Evolutionary conservation across 1,140 invertebrate genomes (phyloP).

Genomic region (Metaphire vulgaris): DNA sequence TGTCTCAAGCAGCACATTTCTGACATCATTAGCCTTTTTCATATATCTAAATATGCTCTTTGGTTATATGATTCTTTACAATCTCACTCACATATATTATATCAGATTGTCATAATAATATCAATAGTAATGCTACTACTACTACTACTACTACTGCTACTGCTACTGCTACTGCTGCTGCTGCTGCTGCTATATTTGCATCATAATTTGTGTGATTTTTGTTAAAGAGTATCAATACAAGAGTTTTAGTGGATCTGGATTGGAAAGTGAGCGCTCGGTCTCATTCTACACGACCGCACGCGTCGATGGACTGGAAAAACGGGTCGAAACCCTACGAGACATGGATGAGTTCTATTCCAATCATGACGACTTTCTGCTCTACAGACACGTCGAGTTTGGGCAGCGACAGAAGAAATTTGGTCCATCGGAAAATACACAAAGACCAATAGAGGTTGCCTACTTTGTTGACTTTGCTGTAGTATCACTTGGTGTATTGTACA

Average conservation of each 20-base stretch:
- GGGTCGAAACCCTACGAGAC: slow-evolving; percentile 58
- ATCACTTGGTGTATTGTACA: neutral
- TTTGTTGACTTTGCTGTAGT: neutral
- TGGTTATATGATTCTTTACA: no score
- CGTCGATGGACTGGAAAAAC: slow-evolving; percentile 61
- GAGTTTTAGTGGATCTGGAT: slow-evolving; percentile 50
- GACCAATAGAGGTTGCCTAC: neutral
- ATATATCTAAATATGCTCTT: no score
- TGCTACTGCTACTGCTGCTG: no score
- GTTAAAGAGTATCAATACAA: slow-evolving; percentile 61
- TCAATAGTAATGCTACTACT: no score
- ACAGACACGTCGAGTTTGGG: slow-evolving; percentile 53
- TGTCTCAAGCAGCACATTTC: no score
- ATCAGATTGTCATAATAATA: no score
- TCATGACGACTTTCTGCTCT: slow-evolving; percentile 60
- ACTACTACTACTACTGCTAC: no score
- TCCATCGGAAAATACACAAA: slow-evolving; percentile 31
- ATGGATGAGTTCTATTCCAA: slow-evolving; percentile 62
- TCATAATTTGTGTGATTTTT: no score
- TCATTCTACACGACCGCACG: slow-evolving; percentile 64
- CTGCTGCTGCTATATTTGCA: no score
- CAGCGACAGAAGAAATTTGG: slow-evolving; percentile 49
- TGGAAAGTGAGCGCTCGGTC: slow-evolving; percentile 60
- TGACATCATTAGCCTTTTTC: no score
- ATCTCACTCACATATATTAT: no score